A percentile compares a stretch with the other conserved stretches of the same genome.
phyloP scores from a whole-genome alignment of 2,888 invertebrate species.

The Keiferia lycopersicella region DNA sequence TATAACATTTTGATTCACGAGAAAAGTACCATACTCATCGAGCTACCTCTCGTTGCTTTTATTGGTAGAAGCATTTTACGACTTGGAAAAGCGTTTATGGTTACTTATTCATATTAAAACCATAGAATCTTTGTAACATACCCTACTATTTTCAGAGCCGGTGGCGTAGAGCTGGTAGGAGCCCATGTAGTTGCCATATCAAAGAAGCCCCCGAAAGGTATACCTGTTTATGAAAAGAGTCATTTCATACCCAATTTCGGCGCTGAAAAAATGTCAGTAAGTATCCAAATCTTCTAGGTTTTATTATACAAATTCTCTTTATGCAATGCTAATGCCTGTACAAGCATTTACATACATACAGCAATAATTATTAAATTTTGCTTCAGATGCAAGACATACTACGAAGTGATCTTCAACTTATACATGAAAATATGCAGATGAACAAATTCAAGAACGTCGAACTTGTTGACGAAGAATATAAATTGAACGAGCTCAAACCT shows the following conservation, averaged over 20 bases:
- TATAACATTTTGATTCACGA: no score
- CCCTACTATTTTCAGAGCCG: slow-evolving; percentile 70
- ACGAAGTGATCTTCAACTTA: slow-evolving; percentile 84
- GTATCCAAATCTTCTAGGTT: background rate
- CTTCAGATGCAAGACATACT: slow-evolving; percentile 1
- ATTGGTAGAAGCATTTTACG: background rate
- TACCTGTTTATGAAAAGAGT: slow-evolving; percentile 89
- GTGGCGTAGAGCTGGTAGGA: slow-evolving; percentile 89
- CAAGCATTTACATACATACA: no score
- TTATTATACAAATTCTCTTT: background rate
- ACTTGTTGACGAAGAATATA: slow-evolving; percentile 74
- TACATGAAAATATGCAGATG: slow-evolving; percentile 85
- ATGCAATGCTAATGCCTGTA: no score
- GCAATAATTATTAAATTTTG: background rate
- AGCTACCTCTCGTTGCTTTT: no score
- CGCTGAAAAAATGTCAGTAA: slow-evolving; percentile 52
- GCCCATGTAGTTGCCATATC: slow-evolving; percentile 88
- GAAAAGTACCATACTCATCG: no score
- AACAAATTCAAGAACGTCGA: slow-evolving; percentile 83
- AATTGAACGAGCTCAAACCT: slow-evolving; percentile 68
- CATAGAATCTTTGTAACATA: background rate
- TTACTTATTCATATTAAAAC: no score
- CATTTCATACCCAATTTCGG: slow-evolving; percentile 85
- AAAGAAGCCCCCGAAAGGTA: slow-evolving; percentile 83
- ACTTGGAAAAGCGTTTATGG: background rate